Base-by-base conservation (phyloP, 2,797 vertebrate genomes). In the Anabas testudineus region DNA sequence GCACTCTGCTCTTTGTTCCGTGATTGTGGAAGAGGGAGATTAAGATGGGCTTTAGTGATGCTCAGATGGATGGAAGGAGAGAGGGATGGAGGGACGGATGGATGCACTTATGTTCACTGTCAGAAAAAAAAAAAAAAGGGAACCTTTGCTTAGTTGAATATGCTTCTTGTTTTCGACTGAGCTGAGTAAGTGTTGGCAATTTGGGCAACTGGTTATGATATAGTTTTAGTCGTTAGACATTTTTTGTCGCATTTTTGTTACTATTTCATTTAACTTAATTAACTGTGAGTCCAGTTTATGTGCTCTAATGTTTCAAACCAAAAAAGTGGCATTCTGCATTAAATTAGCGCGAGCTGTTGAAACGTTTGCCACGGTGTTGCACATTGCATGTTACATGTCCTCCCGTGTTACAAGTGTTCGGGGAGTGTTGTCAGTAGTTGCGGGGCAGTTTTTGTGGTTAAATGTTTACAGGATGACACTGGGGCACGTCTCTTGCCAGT, bases 1-100 rank as follows among this genome's bases (percentile, higher is more conserved):
- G 87, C 90, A 80, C 86, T 86, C 85, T 87, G 91, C 87, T 91
- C 87, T 91, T 92, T 93, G 92, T 91, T 92, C 89, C 77, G 81
- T 89, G 90, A 90, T 91, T 87, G 91, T 83, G 85, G 90, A 90
- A 82, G 88, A 87, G 87, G 84, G 88, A 92, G 92, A 92, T 93
- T 93, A 92, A 93, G 91, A 93, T 72, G 84, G 79, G 89, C 85
- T 93, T 91, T 90, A 89, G 81, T 48, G 65, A 74, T 51, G 88
- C 90, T 90, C 82, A 86, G 87, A 90, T 80, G 86, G 86, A 81
- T 76, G 84, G 84, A 88, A 86, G 87, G 81, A 90, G 84, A 77
- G 82, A 67, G 64, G 30, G 72, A 81, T 85, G 73, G 56, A 80
- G 74, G 71, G 59, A 84, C 14, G 81, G 70, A 43, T 74, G 75